Conservation (phyloP, 2,888 invertebrate species). For the Eupithecia pulchellata region DNA sequence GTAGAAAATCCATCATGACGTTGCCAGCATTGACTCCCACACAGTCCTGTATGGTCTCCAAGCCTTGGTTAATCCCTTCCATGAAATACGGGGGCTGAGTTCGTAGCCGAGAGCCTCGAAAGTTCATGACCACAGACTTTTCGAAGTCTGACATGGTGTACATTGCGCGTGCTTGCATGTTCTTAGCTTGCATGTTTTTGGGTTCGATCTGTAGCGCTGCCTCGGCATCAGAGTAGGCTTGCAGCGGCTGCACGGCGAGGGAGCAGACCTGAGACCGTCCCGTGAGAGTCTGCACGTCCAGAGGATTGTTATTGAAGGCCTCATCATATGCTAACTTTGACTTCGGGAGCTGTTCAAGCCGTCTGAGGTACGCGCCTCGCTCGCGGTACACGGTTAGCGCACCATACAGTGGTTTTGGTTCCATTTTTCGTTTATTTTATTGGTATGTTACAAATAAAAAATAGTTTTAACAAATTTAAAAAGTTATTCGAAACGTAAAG, state of each 20-base stretch:
- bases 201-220: conserved; percentile 75
- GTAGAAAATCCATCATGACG: conserved; percentile 75
- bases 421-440: conserved; percentile 55
- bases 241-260: conserved; percentile 73
- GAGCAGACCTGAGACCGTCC: conserved; percentile 78
- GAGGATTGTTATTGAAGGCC: conserved; percentile 65
- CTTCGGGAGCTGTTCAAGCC: conserved; percentile 78
- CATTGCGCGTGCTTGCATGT: conserved; percentile 78
- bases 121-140: conserved; percentile 76
- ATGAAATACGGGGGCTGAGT: conserved; percentile 76
- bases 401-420: conserved; percentile 73
- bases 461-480: neutral
- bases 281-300: conserved; percentile 71
- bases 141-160: conserved; percentile 81
- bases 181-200: conserved; percentile 72
- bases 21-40: conserved; percentile 74
- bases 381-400: conserved; percentile 78
- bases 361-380: conserved; percentile 72
- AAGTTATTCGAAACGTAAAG: neutral
- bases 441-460: neutral
- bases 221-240: conserved; percentile 76
- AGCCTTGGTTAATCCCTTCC: conserved; percentile 77
- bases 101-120: conserved; percentile 66
- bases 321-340: conserved; percentile 77
- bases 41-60: conserved; percentile 79